Evolutionary conservation across 2,797 vertebrate genomes (phyloP), one percentile per base, ranked within the genome.

Genomic region (Mormyrus proboscirostris): DNA sequence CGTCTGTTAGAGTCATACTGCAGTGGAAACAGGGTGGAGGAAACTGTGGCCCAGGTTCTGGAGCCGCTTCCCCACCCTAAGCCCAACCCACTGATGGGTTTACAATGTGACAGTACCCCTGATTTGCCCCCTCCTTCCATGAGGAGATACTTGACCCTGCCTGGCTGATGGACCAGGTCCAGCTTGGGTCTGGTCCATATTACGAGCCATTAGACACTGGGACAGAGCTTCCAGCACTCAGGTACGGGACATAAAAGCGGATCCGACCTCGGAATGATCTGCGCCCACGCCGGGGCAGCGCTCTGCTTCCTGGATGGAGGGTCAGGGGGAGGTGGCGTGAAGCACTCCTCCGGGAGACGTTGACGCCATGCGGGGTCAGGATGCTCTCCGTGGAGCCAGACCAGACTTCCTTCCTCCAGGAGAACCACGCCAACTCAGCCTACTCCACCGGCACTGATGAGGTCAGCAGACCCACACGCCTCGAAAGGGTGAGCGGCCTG

Each of bases 351-450:
- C 82, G 90, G 79, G 91, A 89, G 92, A 47, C 89, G 2, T 4
- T 19, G 33, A 89, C 33, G 85, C 33, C 50, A 65, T 16, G 85
- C 62, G 49, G 91, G 89, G 92, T 90, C 90, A 90, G 90, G 91
- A 93, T 91, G 91, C 65, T 89, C 47, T 88, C 90, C 19, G 84
- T 86, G 89, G 91, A 89, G 90, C 92, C 90, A 89, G 91, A 92
- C 91, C 90, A 90, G 91, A 92, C 90, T 93, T 94, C 91, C 94
- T 94, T 95, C 95, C 95, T 95, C 25, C 84, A 92, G 94, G 94
- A 94, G 93, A 92, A 92, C 88, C 90, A 88, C 62, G 91, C 62
- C 90, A 90, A 91, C 93, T 88, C 90, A 89, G 50, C 91, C 50
- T 90, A 87, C 89, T 91, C 93, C 90, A 85, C 88, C 62, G 16